These are phyloP conservation scores for Pocillopora damicornis DNA, from an alignment of 64 coral and sea anemone species.

Conservation along the genomic window DNA sequence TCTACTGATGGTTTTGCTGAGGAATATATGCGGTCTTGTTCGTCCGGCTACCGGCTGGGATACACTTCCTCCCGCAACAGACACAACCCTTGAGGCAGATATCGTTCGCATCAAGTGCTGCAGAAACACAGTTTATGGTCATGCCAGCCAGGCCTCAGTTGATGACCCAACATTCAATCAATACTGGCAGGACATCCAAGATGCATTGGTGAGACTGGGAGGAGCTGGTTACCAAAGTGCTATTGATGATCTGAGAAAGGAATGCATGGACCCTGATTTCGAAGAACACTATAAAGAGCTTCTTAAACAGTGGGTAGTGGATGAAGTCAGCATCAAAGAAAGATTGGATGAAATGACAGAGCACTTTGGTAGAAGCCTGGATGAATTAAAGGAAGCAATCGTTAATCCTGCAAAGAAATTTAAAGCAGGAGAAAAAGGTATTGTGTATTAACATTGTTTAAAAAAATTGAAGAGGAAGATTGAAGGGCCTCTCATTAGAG, in stretches of 20 bases:
- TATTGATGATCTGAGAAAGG: constrained; percentile 26
- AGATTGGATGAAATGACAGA: neutral
- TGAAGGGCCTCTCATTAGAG: too few relatives aligned
- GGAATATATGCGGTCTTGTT: constrained; percentile 26
- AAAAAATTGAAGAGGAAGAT: too few relatives aligned
- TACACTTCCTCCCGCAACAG: constrained; percentile 7
- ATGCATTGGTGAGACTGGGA: constrained; percentile 35
- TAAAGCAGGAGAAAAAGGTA: too few relatives aligned
- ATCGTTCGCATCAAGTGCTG: constrained; percentile 27
- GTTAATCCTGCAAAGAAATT: too few relatives aligned
- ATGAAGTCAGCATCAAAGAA: neutral
- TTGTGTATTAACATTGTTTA: too few relatives aligned
- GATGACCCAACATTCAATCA: constrained; percentile 22
- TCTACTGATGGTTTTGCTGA: constrained; percentile 18
- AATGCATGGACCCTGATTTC: constrained; percentile 40
- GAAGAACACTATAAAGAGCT: constrained; percentile 39
- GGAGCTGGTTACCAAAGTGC: constrained; percentile 8
- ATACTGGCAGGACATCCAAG: constrained; percentile 27
- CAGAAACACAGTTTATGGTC: constrained; percentile 29
- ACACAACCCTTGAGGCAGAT: constrained; percentile 8
- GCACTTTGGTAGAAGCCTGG: neutral
- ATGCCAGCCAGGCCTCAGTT: neutral
- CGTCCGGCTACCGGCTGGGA: constrained; percentile 28
- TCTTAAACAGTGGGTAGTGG: neutral
- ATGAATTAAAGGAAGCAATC: too few relatives aligned